Evolutionary conservation across 2,888 invertebrate genomes (phyloP), one percentile per base, ranked within the genome.

Genomic region (Lasioglossum vierecki): DNA sequence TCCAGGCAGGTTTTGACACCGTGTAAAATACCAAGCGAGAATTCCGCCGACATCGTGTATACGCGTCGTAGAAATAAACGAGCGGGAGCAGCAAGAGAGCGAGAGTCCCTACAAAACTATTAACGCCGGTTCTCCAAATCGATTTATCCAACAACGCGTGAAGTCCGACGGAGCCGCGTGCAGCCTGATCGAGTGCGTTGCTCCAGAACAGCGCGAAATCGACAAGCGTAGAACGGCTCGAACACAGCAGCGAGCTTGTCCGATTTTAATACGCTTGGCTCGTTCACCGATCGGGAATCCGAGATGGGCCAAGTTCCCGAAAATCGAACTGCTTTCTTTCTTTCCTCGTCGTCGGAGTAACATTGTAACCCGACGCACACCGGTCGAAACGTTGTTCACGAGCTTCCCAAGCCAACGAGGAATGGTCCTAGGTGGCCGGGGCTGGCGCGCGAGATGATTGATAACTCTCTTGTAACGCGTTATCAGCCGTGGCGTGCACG

Each of bases 391-490:
- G 80, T 70, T 80, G 85, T 88, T 85, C 79, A 71, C 85, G 85
- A 80, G 83, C 49, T 70, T n/a, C 68, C 84, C 76, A 68, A 80
- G 72, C 82, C 81, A 83, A 88, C 82, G 30, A 85, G 79, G 88
- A 87, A 88, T 85, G 88, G 83, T 87, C 86, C 88, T 91, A 88
- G 89, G 88, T 88, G 91, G 90, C 84, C 89, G 83, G 76, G 76
- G 79, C 88, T 79, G 22, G 71, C 79, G 77, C 87, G 87, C 83
- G 88, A 92, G 91, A 92, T 93, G 93, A 93, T 93, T 91, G 93
- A 93, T 93, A 93, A 92, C 91, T 92, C 88, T 91, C 90, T 90
- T 92, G 91, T 91, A 86, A 86, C 81, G 80, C 86, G 87, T 92
- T 92, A 93, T 91, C 92, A 90, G 89, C 88, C 86, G 88, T 88